These are phyloP conservation scores for Serilophus lunatus DNA, from an alignment of 2,113 vertebrate species.

Conservation along the genomic window DNA sequence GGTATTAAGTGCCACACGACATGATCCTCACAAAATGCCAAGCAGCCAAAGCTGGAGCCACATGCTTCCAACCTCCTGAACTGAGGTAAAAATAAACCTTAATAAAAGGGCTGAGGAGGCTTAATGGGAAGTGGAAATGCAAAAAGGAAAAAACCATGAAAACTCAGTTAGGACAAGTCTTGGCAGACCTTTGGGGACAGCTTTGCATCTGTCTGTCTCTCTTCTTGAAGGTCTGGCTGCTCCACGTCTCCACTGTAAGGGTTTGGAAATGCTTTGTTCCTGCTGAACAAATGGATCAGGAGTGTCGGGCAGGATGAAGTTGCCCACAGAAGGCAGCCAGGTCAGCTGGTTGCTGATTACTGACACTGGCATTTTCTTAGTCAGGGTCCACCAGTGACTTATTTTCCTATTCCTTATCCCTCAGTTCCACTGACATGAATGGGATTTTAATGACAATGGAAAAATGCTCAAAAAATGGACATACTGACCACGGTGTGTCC, in stretches of 20 bases:
- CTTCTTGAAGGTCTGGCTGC: background rate
- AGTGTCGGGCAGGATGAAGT: background rate
- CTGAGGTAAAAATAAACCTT: conserved; percentile 57
- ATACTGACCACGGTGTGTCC: fast-evolving
- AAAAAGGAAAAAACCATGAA: background rate
- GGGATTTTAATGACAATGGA: background rate
- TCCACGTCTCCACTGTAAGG: background rate
- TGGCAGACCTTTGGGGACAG: fast-evolving
- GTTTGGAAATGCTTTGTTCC: background rate
- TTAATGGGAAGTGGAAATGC: conserved; percentile 32
- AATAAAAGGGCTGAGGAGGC: conserved; percentile 25
- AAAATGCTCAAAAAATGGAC: background rate
- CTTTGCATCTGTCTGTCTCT: background rate
- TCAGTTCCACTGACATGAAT: background rate
- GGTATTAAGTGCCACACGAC: background rate
- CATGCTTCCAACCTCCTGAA: conserved; percentile 3
- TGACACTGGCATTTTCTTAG: background rate
- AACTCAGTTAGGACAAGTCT: background rate
- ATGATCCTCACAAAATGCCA: conserved; percentile 45
- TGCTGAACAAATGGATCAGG: background rate
- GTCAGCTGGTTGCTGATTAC: background rate
- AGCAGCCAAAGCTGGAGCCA: conserved; percentile 13
- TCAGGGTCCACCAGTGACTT: background rate
- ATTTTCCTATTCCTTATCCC: background rate
- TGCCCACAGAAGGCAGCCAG: background rate